Conservation (phyloP, 2,113 vertebrate genomes). For the Phasianus colchicus region DNA sequence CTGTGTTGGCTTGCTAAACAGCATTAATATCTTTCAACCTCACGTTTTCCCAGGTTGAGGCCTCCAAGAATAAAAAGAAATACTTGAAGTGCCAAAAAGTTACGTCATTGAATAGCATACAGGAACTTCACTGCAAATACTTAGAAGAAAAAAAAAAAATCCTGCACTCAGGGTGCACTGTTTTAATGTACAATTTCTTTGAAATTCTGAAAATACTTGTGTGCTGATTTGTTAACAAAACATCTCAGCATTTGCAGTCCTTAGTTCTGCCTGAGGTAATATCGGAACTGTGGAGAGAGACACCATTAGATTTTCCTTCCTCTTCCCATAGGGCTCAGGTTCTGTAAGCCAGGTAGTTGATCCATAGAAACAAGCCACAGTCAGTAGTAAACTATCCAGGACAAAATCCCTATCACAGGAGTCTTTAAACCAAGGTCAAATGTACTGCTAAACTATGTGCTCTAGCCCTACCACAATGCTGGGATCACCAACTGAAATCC, state of each 20-base stretch:
- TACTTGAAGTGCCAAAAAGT: neutral
- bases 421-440: slow-evolving; percentile 3
- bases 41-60: neutral
- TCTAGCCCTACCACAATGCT: neutral
- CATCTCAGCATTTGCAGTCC: neutral
- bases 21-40: neutral
- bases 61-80: neutral
- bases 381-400: neutral
- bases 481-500: neutral
- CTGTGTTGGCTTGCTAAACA: neutral
- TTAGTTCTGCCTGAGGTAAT: neutral
- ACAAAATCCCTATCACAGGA: neutral
- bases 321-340: neutral
- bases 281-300: neutral
- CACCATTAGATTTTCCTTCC: neutral
- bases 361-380: neutral
- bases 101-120: neutral
- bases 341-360: neutral
- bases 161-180: neutral
- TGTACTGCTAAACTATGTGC: neutral
- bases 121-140: neutral
- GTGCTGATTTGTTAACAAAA: neutral
- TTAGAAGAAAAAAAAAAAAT: neutral
- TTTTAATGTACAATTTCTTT: neutral
- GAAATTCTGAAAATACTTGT: neutral